These are phyloP conservation scores for Potamarius usumacintae DNA, from an alignment of 2,113 vertebrate species.

Conservation along the genomic window DNA sequence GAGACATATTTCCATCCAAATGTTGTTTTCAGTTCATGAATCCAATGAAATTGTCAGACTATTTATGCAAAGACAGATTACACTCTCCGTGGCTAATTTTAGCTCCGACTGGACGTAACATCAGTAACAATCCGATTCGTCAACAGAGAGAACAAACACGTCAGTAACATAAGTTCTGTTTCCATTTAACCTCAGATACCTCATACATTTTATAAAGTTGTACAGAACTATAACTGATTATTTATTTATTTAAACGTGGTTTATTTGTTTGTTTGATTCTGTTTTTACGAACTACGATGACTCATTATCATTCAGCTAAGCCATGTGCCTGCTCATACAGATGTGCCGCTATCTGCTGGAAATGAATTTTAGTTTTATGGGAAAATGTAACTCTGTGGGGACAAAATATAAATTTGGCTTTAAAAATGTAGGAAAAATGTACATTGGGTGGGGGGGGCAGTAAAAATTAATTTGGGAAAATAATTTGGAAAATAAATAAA, in stretches of 20 bases:
- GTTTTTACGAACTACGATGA: not conserved
- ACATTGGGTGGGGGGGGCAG: no score
- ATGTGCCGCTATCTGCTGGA: not conserved
- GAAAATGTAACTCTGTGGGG: not conserved
- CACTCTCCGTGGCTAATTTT: not conserved
- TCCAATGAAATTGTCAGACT: not conserved
- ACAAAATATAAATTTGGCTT: no score
- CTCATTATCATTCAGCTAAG: not conserved
- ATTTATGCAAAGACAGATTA: not conserved
- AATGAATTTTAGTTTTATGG: not conserved
- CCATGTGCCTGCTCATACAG: not conserved
- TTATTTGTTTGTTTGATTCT: not conserved
- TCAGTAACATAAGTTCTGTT: not conserved
- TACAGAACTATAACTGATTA: no score
- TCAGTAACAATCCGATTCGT: not conserved
- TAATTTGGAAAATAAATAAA: no score
- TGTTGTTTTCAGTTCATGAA: slow-evolving; percentile 14
- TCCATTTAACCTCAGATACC: not conserved
- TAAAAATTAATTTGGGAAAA: no score
- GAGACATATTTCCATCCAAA: slow-evolving; percentile 22
- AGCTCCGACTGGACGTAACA: not conserved
- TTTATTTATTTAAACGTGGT: not conserved
- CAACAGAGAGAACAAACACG: not conserved
- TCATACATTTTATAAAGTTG: not conserved
- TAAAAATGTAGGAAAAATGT: no score